Base-by-base conservation (phyloP, 1,140 invertebrate genomes). In the Habropoda laboriosa region DNA sequence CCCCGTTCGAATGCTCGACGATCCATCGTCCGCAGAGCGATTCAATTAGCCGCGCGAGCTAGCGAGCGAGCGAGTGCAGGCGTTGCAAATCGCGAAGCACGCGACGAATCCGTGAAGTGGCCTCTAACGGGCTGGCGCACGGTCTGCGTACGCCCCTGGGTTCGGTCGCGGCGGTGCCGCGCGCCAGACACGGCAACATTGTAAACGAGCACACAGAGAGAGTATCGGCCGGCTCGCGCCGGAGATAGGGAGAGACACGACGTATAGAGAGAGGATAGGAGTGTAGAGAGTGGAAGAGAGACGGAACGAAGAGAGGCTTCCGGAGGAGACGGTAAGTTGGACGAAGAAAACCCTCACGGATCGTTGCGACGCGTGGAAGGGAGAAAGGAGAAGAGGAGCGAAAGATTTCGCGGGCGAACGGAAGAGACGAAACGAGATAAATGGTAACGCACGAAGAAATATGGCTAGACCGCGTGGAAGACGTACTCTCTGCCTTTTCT, bases 121-220 rank as follows among this genome's bases (percentile, higher is more conserved):
- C 67, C 60, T 70, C 42, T 74, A 83, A 80, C 82, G 82, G 77
- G 76, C 70, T 81, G 80, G 55, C 71, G 70, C 78, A 64, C 81
- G 71, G 38, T 51, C 27, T 58, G 77, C 71, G 77, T 83, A 81
- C 78, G 79, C 73, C 76, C 76, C 77, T 83, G 84, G 66, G 47
- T 49, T n/a, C 66, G 85, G 83, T 60, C 76, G 76, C 83, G 71
- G 49, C 83, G 70, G 12, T 79, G 85, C 80, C 55, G 75, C 55
- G 64, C 71, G 73, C 66, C 81, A 82, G 82, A 87, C 83, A 85
- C 88, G 88, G 89, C 89, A 90, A 90, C 89, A 89, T 90, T 90
- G 89, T 90, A 90, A 80, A 73, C 74, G 68, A 66, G 70, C 61
- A 18, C 30, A 35, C 64, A 49, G 45, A 67, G 49, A 70, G 77